Evolutionary conservation across 2,888 invertebrate genomes (phyloP).

Genomic region (Melinaea marsaeus): DNA sequence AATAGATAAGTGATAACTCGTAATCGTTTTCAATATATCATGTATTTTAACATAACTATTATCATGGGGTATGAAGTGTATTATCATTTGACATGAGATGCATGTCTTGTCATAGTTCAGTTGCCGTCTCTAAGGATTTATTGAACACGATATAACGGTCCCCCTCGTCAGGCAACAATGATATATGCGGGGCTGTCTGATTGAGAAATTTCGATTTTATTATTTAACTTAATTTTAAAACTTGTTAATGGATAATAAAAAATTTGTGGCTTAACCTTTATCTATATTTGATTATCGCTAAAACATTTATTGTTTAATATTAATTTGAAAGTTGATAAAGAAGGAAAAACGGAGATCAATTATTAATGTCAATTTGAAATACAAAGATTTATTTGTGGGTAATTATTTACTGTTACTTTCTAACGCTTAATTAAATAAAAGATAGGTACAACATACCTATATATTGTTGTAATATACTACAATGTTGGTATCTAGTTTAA

Average conservation of each 20-base stretch:
- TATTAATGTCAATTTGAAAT: conserved; percentile 26
- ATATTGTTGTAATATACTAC: conserved; percentile 13
- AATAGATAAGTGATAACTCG: too few relatives aligned
- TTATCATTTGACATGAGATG: conserved; percentile 59
- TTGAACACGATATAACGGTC: conserved; percentile 71
- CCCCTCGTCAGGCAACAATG: conserved; percentile 20
- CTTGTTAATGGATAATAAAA: too few relatives aligned
- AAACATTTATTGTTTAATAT: too few relatives aligned
- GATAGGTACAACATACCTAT: conserved; percentile 11
- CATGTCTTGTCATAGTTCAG: conserved; percentile 62
- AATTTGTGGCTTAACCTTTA: too few relatives aligned
- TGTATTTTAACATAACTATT: too few relatives aligned
- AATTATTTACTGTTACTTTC: conserved; percentile 35
- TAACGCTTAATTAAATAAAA: conserved; percentile 34
- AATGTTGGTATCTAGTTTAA: too few relatives aligned
- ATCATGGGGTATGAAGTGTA: conserved; percentile 34
- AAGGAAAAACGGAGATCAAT: conserved; percentile 20
- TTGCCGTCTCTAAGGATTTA: conserved; percentile 69
- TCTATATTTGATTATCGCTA: too few relatives aligned
- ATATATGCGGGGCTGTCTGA: conserved; percentile 17
- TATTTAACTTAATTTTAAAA: too few relatives aligned
- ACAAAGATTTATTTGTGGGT: conserved; percentile 25
- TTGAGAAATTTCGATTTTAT: conserved; percentile 2
- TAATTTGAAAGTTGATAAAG: too few relatives aligned
- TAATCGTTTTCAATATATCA: too few relatives aligned